phyloP scores from a whole-genome alignment of 2,113 vertebrate genomes.

The Lampris megalopsis region DNA sequence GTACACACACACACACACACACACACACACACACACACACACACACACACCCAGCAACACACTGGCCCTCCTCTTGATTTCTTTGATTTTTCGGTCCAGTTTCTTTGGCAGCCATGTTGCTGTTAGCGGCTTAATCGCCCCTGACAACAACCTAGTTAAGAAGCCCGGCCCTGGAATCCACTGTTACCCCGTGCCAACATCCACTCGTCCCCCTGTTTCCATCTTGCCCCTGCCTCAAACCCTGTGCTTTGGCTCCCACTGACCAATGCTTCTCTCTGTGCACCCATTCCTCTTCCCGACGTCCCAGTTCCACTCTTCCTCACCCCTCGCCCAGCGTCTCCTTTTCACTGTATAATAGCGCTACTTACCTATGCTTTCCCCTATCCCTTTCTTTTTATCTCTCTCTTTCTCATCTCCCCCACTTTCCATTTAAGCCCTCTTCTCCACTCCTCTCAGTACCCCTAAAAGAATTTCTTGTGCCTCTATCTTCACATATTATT shows the following conservation, averaged over 20 bases:
- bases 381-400: not conserved
- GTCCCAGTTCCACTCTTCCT: slow-evolving; percentile 16
- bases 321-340: not conserved
- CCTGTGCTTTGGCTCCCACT: not conserved
- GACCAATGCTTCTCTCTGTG: not conserved
- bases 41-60: slow-evolving; percentile 20
- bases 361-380: slow-evolving; percentile 20
- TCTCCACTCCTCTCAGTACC: not conserved
- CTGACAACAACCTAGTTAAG: slow-evolving; percentile 77
- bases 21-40: slow-evolving; percentile 5
- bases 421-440: too few species aligned
- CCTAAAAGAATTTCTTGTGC: slow-evolving; percentile 1
- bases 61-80: slow-evolving; percentile 22
- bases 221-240: slow-evolving; percentile 27
- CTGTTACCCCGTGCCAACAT: slow-evolving; percentile 48
- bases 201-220: slow-evolving; percentile 28
- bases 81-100: slow-evolving; percentile 15
- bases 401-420: not conserved
- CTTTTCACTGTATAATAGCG: not conserved
- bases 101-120: slow-evolving; percentile 44
- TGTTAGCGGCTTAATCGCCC: slow-evolving; percentile 68
- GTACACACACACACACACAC: not conserved
- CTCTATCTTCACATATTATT: slow-evolving; percentile 21
- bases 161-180: slow-evolving; percentile 65
- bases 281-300: not conserved